Conservation (phyloP, 92 coral and sea anemone genomes). For the Umimayanthus chanpuru region DNA sequence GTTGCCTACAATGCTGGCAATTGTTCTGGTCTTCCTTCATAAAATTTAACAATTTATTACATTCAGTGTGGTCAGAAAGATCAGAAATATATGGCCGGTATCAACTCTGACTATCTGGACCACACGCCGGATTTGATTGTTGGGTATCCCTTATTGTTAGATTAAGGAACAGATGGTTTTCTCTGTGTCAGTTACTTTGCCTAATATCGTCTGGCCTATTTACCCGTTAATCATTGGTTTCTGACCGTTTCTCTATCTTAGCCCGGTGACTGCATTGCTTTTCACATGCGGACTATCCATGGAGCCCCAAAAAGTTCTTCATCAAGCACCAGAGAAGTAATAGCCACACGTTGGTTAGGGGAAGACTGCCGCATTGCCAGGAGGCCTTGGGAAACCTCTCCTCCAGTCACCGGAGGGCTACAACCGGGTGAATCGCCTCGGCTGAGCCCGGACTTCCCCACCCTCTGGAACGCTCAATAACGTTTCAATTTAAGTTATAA, state of each 20-base stretch:
- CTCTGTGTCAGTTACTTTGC: not conserved
- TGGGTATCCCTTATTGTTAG: not conserved
- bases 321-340: constrained; percentile 68
- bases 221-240: not conserved
- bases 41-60: too few relatives aligned
- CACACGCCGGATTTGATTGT: too few relatives aligned
- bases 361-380: constrained; percentile 71
- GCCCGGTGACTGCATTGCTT: constrained; percentile 97
- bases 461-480: constrained; percentile 48
- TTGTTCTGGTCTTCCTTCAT: too few relatives aligned
- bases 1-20: too few relatives aligned
- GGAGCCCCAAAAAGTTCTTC: constrained; percentile 76
- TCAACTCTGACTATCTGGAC: too few relatives aligned
- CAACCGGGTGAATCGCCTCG: constrained; percentile 58
- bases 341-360: constrained; percentile 95
- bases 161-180: too few relatives aligned
- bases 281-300: constrained; percentile 90
- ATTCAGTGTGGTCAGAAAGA: too few relatives aligned
- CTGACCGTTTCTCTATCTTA: constrained; percentile 35
- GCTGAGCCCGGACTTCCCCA: constrained; percentile 54
- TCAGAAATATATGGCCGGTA: too few relatives aligned
- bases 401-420: constrained; percentile 58
- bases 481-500: too few relatives aligned
- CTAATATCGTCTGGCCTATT: not conserved
- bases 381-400: constrained; percentile 88